Conservation (phyloP, 1,140 invertebrate species). For the Leucophenga varia region DNA sequence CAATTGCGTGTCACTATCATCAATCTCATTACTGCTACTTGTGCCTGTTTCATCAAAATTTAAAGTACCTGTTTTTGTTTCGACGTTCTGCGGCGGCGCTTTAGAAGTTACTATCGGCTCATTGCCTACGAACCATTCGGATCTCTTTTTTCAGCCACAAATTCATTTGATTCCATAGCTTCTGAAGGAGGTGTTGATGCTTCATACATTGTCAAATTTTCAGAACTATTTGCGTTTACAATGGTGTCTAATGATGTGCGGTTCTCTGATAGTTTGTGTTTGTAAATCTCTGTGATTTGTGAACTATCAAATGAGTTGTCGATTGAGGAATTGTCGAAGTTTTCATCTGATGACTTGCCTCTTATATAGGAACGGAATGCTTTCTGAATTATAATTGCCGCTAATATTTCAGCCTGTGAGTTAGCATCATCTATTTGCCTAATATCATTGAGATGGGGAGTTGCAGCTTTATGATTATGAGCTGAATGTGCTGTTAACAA, state of each 20-base stretch:
- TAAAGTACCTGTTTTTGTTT: too few relatives aligned
- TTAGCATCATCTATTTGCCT: too few relatives aligned
- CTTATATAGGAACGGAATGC: conserved; percentile 9
- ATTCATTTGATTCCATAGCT: conserved; percentile 9
- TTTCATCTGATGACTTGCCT: conserved; percentile 8
- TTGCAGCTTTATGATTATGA: too few relatives aligned
- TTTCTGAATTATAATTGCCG: conserved; percentile 13
- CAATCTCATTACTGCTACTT: too few relatives aligned
- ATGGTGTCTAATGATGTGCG: neutral
- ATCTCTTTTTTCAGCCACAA: conserved; percentile 6
- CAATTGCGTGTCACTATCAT: too few relatives aligned
- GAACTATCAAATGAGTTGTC: conserved; percentile 19
- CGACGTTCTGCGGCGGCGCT: too few relatives aligned
- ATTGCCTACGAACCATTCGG: conserved; percentile 40
- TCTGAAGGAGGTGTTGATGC: too few relatives aligned
- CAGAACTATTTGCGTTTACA: too few relatives aligned
- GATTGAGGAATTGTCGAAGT: conserved; percentile 12
- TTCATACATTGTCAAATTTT: too few relatives aligned
- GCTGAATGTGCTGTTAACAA: too few relatives aligned
- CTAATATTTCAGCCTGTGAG: neutral
- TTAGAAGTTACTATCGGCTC: conserved; percentile 29
- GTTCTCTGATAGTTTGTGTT: neutral
- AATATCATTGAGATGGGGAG: too few relatives aligned
- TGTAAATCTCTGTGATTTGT: conserved; percentile 17
- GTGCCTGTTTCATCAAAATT: too few relatives aligned